Evolutionary conservation across 2,797 vertebrate genomes (phyloP), one percentile per base, ranked within the genome.

Genomic region (Artibeus jamaicensis): DNA sequence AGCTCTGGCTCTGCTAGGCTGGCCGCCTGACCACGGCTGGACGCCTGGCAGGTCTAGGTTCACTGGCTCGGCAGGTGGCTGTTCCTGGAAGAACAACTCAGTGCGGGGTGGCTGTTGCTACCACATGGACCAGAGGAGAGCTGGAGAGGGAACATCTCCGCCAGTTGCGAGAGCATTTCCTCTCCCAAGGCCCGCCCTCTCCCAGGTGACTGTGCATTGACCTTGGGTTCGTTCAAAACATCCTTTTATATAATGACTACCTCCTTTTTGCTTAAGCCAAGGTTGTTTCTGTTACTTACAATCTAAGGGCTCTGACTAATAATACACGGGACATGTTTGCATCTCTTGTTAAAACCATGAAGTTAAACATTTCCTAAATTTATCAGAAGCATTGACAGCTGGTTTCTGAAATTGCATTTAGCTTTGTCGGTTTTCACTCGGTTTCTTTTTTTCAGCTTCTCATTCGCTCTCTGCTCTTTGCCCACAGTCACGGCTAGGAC

Each of bases 381-480:
- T 76, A 24, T 37, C 68, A 12, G 39, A 88, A 37, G 46, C 55
- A 6, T 39, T 32, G 5, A 14, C 5, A 29, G 76, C 68, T 89
- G 68, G 44, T 16, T 15, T 55, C 70, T 26, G 78, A 32, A 42
- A 37, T 29, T 22, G 19, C 84, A 44, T 53, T 82, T 18, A 9
- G 86, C 84, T 85, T 62, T 65, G 81, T 55, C 26, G 8, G 34
- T n/a, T 62, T 68, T 77, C 48, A 34, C 48, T 86, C 65, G 62
- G 39, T 89, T 53, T 34, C 70, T 96, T 83, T 97, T 96, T 92
- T 78, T 55, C 95, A 42, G 29, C 85, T 85, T 59, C 85, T 90
- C 42, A 79, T 50, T 29, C 81, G 59, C 85, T 39, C 29, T 42
- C 78, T 44, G n/a, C 55, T 19, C 67, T 26, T 37, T 65, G 77